Base-by-base conservation (phyloP, 2,113 vertebrate species). In the Lophotis ruficrista region DNA sequence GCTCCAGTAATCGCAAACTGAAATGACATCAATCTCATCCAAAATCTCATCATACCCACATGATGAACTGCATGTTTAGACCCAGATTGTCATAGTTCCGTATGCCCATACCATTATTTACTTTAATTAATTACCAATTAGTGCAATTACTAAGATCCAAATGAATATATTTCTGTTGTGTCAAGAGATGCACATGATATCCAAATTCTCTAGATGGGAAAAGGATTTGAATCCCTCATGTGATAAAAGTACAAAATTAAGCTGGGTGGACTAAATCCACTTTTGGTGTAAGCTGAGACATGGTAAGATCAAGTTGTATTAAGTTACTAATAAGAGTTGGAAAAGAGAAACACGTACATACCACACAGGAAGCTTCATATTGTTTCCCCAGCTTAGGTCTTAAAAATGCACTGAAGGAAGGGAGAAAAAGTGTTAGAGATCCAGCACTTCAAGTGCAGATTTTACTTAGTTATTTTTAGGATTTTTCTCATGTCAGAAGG, bases 341-440 rank as follows among this genome's bases (percentile, higher is more conserved):
- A 95, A 69, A 85, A 57, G 50, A 95, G 14, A 83, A 68, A 96
- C 54, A 53, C 30, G 72, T 93, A 99, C 99, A 95, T 98, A 99
- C 99, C 99, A 99, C 99, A 93, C 99, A 99, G 35, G 99, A 99
- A 50, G 99, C 99, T 98, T 99, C 99, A 98, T 99, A 99, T 68
- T 99, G 99, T 94, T 99, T 99, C 8, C 99, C 99, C 98, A 99
- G 98, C 97, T 99, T 99, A 84, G 99, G 99, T 91, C 99, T 98
- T 97, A 99, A 97, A 98, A 99, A 99, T 37, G 99, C 99, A 94
- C 99, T 99, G 98, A 98, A 95, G 95, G 83, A 92, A 94, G 31
- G 48, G 57, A 92, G 68, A 87, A 90, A 91, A 69, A 60, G 33
- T 3, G 8, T 87, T 80, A 91, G 77, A 92, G 24, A 89, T n/a